A percentile compares a stretch with the other conserved stretches of the same genome.
Evolutionary conservation across 2,113 vertebrate species (phyloP).

Genomic region (Acrocephalus arundinaceus): DNA sequence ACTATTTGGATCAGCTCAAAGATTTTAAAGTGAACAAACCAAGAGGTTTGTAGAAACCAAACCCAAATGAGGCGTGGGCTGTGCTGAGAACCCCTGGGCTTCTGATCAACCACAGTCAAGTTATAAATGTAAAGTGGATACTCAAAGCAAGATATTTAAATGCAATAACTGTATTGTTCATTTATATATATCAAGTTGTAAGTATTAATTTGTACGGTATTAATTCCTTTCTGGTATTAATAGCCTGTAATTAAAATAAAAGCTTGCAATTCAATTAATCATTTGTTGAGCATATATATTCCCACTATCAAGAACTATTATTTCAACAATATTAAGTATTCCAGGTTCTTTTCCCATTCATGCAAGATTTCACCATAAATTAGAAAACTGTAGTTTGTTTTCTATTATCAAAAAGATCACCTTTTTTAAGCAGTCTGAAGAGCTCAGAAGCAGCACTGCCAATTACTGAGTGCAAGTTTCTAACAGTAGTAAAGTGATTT

Average conservation of each 20-base stretch:
- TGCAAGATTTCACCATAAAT: neutral
- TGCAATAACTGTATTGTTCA: neutral
- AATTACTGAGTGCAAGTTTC: neutral
- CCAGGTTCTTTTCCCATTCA: neutral
- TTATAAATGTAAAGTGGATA: neutral
- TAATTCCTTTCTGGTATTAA: neutral
- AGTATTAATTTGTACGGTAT: neutral
- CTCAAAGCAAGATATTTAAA: neutral
- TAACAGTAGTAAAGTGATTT: neutral
- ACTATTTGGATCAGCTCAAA: neutral
- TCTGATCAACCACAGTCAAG: neutral
- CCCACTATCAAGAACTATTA: neutral
- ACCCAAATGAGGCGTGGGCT: neutral
- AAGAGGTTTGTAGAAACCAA: neutral
- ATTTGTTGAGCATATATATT: neutral
- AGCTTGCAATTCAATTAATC: neutral
- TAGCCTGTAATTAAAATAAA: neutral
- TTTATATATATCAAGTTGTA: neutral
- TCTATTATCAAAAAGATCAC: neutral
- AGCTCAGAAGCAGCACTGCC: neutral
- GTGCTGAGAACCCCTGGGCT: neutral
- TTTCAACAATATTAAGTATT: neutral
- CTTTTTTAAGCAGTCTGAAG: neutral
- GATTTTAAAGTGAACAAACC: neutral
- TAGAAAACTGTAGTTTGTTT: neutral